A percentile compares a stretch with the other conserved stretches of the same genome.
phyloP scores from a whole-genome alignment of 1,140 invertebrate genomes.

The Nasonia giraulti region DNA sequence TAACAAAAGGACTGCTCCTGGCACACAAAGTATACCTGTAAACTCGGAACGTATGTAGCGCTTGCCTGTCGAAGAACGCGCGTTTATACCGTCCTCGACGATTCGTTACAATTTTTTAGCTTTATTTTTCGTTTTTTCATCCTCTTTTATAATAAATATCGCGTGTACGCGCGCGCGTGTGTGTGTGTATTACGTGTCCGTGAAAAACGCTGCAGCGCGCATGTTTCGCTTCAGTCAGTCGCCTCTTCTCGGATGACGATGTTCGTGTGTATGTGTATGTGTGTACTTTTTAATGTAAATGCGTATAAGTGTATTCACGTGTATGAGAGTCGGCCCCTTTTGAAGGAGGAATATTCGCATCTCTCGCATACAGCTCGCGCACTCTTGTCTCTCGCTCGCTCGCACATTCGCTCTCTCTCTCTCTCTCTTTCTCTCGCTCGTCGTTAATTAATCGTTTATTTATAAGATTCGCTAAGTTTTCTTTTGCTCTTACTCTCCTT shows the following conservation, averaged over 20 bases:
- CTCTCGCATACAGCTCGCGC: background rate
- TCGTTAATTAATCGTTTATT: constrained; percentile 33
- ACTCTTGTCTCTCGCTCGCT: no score
- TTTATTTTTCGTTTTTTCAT: constrained; percentile 23
- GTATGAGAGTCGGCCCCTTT: constrained; percentile 8
- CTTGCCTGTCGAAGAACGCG: constrained; percentile 54
- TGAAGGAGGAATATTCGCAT: constrained; percentile 6
- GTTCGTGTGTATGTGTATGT: constrained; percentile 11
- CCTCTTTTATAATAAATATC: constrained; percentile 42
- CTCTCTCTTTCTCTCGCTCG: background rate
- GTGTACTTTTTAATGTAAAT: background rate
- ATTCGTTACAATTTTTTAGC: constrained; percentile 45
- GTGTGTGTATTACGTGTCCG: background rate
- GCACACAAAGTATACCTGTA: constrained; percentile 69
- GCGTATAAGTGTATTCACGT: constrained; percentile 7
- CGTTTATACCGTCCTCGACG: constrained; percentile 41
- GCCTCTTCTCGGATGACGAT: constrained; percentile 26
- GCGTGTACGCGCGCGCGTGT: background rate
- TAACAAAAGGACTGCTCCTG: constrained; percentile 54
- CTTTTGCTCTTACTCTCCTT: constrained; percentile 22
- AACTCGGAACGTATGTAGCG: constrained; percentile 67
- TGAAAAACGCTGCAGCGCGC: no score
- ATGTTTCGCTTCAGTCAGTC: constrained; percentile 25
- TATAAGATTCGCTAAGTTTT: constrained; percentile 53
- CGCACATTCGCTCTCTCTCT: no score